Conservation (phyloP, 2,797 vertebrate species). For the Tarsius wallacei region DNA sequence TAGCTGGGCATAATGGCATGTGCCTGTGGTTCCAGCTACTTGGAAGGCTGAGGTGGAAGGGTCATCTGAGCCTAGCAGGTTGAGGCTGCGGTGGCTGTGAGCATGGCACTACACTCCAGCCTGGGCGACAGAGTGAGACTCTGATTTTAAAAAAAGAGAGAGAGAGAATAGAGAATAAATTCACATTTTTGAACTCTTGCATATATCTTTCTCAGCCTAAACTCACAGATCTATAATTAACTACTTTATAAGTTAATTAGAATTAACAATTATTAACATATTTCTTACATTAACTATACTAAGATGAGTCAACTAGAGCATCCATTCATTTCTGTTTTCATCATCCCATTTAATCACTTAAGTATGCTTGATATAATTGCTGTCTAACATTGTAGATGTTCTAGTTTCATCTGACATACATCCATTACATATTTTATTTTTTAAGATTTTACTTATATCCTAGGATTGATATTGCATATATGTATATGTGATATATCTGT, state of each 20-base stretch:
- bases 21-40: too few relatives aligned
- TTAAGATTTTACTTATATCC: slow-evolving; percentile 52
- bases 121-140: too few relatives aligned
- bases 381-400: neutral
- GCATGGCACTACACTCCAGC: too few relatives aligned
- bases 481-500: slow-evolving; percentile 43
- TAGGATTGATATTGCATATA: slow-evolving; percentile 24
- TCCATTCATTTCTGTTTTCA: slow-evolving; percentile 29
- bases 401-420: slow-evolving; percentile 41
- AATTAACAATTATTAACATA: neutral
- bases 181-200: neutral
- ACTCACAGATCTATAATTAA: neutral
- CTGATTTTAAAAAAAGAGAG: too few relatives aligned
- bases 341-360: neutral
- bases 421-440: slow-evolving; percentile 61
- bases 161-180: neutral
- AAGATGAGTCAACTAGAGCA: neutral
- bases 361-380: neutral
- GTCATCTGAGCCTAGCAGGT: too few relatives aligned
- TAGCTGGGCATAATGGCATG: too few relatives aligned
- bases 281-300: neutral
- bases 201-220: neutral
- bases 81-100: too few relatives aligned
- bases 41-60: too few relatives aligned
- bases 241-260: neutral